Evolutionary conservation across 2,113 vertebrate genomes (phyloP).

Genomic region (Tricholaema leucomelas): DNA sequence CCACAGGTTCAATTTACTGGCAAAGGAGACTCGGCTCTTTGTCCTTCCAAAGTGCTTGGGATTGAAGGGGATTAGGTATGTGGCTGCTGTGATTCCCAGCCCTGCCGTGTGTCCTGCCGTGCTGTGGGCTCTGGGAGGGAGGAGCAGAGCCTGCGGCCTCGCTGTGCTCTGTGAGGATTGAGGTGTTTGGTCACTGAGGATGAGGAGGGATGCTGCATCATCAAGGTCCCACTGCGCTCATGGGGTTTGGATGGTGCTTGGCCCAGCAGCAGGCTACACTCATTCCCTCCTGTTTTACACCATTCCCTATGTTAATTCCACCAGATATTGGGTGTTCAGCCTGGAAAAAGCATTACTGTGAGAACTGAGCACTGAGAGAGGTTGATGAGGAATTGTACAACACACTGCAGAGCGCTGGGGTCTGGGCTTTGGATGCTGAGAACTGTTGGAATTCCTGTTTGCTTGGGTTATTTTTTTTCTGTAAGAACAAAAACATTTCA

Average conservation of each 20-base stretch:
- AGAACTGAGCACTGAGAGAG: neutral
- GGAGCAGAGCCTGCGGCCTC: neutral
- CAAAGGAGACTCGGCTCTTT: constrained; percentile 16
- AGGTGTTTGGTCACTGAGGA: rapidly evolving
- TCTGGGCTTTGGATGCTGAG: neutral
- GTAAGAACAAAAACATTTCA: constrained; percentile 15
- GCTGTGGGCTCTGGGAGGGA: neutral
- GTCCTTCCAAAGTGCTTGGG: neutral
- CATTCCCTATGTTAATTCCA: neutral
- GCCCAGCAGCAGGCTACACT: neutral
- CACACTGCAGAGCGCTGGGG: neutral
- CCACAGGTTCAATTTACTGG: constrained; percentile 23
- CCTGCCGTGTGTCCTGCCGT: neutral
- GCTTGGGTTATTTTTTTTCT: neutral
- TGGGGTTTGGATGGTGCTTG: neutral
- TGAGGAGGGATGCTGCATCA: rapidly evolving
- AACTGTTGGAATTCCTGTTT: neutral
- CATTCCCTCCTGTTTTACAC: neutral
- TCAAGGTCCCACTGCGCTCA: neutral
- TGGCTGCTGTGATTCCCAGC: neutral
- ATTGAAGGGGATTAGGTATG: neutral
- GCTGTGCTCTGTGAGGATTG: rapidly evolving
- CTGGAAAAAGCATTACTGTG: rapidly evolving
- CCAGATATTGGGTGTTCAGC: neutral
- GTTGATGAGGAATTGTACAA: neutral